Evolutionary conservation across 1,140 invertebrate genomes (phyloP).

Genomic region (Holotrichia oblita): DNA sequence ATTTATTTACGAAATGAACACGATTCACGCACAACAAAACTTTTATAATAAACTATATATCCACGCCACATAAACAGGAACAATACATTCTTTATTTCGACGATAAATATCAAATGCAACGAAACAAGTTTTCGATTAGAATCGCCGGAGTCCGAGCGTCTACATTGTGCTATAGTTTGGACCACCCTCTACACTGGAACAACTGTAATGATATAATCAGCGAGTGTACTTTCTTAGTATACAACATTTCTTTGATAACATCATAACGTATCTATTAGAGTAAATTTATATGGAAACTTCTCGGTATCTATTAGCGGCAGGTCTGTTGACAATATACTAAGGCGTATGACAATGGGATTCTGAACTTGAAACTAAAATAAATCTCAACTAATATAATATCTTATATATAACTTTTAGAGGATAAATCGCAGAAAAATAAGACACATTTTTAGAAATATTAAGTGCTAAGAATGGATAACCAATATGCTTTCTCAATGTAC

Average conservation of each 20-base stretch:
- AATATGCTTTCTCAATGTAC: too few relatives aligned
- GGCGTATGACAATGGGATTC: too few relatives aligned
- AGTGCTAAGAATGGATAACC: too few relatives aligned
- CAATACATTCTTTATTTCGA: constrained; percentile 33
- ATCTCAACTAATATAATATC: too few relatives aligned
- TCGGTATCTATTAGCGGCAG: too few relatives aligned
- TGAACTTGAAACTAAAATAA: too few relatives aligned
- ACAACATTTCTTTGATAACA: constrained; percentile 1
- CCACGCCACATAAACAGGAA: constrained; percentile 6
- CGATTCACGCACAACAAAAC: constrained; percentile 28
- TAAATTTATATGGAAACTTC: constrained; percentile 28
- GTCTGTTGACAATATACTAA: too few relatives aligned
- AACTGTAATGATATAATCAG: constrained; percentile 35
- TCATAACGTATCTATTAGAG: constrained; percentile 30
- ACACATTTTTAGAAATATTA: too few relatives aligned
- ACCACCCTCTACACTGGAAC: constrained; percentile 29
- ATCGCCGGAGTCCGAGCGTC: constrained; percentile 29
- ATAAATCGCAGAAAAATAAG: too few relatives aligned
- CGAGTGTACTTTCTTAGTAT: constrained; percentile 28
- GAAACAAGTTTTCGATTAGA: constrained; percentile 27
- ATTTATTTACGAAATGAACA: constrained; percentile 3
- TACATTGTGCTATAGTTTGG: constrained; percentile 15
- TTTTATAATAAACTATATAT: constrained; percentile 29
- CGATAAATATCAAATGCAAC: constrained; percentile 23
- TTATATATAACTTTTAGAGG: too few relatives aligned